Evolutionary conservation across 2,888 invertebrate genomes (phyloP), one percentile per base, ranked within the genome.

Genomic region (Calliphora vomitoria): DNA sequence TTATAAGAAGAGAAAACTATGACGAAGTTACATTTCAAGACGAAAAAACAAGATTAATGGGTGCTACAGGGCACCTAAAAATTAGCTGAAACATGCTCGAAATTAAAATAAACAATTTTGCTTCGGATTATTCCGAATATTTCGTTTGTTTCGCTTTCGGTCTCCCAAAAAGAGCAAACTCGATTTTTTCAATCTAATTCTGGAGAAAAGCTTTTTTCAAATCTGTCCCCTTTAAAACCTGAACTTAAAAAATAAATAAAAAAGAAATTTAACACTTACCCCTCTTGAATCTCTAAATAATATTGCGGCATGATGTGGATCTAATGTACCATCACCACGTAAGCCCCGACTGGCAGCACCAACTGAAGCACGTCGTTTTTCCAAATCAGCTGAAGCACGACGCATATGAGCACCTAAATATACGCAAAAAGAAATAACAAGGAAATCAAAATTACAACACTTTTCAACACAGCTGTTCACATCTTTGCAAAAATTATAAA

Each of bases 201-300:
- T 25, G 25, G 25, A 1, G 25, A 1, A 25, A 25, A 1, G 25
- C 1, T 25, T 25, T 25, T 25, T 25, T 25, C 2, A 25, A 25
- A 25, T 2, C 25, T 25, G 25, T 50, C 50, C 1, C 50, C 18
- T 18, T 35, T 35, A 6, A 18, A 53, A 44, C 44, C 11, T 55
- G 38, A 38, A 74, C 18, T 15, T 38, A n/a, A 0, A 53, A 53
- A 20, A 18, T 3, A n/a, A n/a, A 25, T 3, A n/a, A n/a, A 25
- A 25, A 35, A 15, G 20, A 5, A 8, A 71, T 20, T 50, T 11
- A 3, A 20, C 4, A 95, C 97, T 97, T 94, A 98, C 98, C 95
- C 98, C 98, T 94, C 98, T 95, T n/a, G 98, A 97, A 94, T 98
- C 98, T 90, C 98, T 95, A 94, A 98, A 98, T 88, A 98, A 95